Conservation (phyloP, 64 coral and sea anemone species). For the Stichodactyla helianthus region DNA sequence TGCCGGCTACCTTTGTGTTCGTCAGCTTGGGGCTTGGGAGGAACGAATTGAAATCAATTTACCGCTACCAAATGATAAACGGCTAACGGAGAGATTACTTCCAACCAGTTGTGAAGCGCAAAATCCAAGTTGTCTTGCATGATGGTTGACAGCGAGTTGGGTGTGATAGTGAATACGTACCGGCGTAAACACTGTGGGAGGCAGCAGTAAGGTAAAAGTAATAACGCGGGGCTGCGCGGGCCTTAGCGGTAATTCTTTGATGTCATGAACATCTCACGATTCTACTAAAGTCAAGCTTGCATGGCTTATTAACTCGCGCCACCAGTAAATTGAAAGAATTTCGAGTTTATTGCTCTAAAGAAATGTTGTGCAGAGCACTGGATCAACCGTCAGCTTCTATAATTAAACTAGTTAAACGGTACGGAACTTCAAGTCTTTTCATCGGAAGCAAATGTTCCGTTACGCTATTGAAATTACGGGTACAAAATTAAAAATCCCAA, state of each 20-base stretch:
- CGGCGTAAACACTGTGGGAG: background rate
- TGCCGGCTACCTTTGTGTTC: conserved; percentile 19
- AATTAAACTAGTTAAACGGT: conserved; percentile 13
- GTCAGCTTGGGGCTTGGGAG: conserved; percentile 17
- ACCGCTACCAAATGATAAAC: conserved; percentile 13
- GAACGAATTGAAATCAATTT: background rate
- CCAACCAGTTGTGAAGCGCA: background rate
- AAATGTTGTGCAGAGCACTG: background rate
- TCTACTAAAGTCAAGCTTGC: conserved; percentile 6
- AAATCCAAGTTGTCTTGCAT: background rate
- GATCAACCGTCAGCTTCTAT: conserved; percentile 3
- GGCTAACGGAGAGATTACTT: background rate
- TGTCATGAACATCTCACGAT: background rate
- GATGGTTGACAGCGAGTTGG: background rate
- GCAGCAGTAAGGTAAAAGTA: background rate
- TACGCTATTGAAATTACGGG: conserved; percentile 19
- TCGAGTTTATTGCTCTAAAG: background rate
- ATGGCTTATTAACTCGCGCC: background rate
- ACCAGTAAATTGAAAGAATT: background rate
- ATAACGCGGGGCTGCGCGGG: background rate
- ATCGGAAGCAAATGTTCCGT: conserved; percentile 22
- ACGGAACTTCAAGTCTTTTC: conserved; percentile 8
- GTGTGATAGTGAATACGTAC: background rate
- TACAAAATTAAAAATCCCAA: conserved; percentile 13
- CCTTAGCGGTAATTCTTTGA: conserved; percentile 3